Evolutionary conservation across 2,113 vertebrate genomes (phyloP).

Genomic region (Alaudala cheleensis): DNA sequence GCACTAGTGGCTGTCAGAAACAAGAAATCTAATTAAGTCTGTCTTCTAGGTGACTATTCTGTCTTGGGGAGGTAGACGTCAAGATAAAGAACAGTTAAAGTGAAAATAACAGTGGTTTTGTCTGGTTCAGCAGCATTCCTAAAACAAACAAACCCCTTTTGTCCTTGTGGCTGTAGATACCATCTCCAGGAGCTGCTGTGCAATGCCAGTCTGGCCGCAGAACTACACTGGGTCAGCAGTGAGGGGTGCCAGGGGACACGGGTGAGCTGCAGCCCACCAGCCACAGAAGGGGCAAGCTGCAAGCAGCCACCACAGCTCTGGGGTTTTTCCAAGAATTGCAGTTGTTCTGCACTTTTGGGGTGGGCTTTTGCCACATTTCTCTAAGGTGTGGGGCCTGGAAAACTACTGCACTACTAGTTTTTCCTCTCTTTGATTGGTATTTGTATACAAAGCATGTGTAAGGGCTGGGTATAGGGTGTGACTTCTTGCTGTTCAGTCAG

Average conservation of each 20-base stretch:
- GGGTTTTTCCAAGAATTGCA: background rate
- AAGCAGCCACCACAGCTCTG: background rate
- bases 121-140: background rate
- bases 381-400: background rate
- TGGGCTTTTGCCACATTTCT: background rate
- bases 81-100: background rate
- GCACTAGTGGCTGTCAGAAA: background rate
- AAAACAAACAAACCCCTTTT: background rate
- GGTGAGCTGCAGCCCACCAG: fast-evolving
- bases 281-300: background rate
- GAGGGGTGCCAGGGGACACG: background rate
- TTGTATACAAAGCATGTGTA: background rate
- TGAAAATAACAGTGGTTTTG: background rate
- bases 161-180: background rate
- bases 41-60: background rate
- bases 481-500: background rate
- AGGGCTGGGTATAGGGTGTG: background rate
- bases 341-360: background rate
- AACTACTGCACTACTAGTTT: background rate
- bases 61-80: background rate
- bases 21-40: background rate
- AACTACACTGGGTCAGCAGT: fast-evolving
- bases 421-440: background rate
- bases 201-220: background rate
- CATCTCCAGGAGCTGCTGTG: background rate